Percentiles rank a stretch among this genome's conserved stretches.
Conservation (phyloP, 2,888 invertebrate species). For the Dasysyrphus tricinctus region DNA sequence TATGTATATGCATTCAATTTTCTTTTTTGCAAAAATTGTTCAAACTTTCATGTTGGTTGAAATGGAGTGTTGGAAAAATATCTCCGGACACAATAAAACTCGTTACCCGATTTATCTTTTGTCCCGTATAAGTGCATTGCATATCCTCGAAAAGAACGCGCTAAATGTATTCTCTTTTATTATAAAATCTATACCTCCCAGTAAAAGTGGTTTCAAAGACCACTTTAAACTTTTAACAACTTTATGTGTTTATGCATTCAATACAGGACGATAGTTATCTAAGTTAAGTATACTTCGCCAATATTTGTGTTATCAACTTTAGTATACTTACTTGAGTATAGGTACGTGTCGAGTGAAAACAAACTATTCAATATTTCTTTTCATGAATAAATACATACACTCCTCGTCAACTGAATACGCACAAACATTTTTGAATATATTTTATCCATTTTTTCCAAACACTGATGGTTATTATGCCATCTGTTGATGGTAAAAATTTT, state of each 20-base stretch:
- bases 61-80: background rate
- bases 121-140: slow-evolving; percentile 55
- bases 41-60: background rate
- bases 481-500: no score
- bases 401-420: no score
- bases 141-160: background rate
- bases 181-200: background rate
- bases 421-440: no score
- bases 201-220: slow-evolving; percentile 34
- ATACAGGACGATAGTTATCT: background rate
- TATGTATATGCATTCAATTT: no score
- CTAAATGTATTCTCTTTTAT: slow-evolving; percentile 43
- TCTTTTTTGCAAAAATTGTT: slow-evolving; percentile 12
- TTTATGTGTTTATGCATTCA: background rate
- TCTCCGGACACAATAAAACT: slow-evolving; percentile 52
- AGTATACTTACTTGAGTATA: background rate
- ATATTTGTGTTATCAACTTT: background rate
- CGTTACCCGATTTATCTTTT: slow-evolving; percentile 58
- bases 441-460: no score
- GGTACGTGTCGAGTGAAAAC: slow-evolving; percentile 11
- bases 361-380: slow-evolving; percentile 4
- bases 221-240: slow-evolving; percentile 38
- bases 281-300: background rate
- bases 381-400: no score
- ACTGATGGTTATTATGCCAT: no score